A percentile compares a stretch with the other conserved stretches of the same genome.
Evolutionary conservation across 2,797 vertebrate genomes (phyloP).

Genomic region (Cossypha dichroa): DNA sequence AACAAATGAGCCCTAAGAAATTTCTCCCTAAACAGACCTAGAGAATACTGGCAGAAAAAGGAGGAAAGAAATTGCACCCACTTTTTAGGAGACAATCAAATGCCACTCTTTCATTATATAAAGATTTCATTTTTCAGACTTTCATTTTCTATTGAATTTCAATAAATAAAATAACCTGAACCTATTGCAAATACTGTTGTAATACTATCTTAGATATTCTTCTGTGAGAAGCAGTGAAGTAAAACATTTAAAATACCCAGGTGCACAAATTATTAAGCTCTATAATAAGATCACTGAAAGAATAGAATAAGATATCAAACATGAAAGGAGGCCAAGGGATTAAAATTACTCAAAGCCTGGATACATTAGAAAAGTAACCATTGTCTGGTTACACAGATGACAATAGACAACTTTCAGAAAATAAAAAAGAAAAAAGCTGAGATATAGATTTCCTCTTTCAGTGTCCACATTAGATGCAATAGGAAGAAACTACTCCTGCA

Average conservation of each 20-base stretch:
- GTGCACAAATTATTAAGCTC: background rate
- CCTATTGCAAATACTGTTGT: background rate
- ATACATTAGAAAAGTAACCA: background rate
- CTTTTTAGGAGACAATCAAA: background rate
- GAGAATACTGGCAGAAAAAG: background rate
- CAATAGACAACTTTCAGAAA: background rate
- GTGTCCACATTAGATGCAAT: background rate
- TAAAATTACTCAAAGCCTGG: background rate
- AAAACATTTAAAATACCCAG: background rate
- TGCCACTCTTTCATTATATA: background rate
- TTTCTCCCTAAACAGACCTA: background rate
- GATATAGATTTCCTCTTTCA: background rate
- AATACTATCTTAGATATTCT: background rate
- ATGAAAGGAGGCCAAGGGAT: background rate
- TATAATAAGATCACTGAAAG: background rate
- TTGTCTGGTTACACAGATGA: background rate
- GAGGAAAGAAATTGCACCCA: background rate
- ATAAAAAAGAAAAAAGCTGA: background rate
- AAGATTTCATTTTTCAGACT: background rate
- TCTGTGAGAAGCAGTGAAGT: background rate
- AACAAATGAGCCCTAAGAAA: background rate
- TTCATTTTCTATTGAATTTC: background rate
- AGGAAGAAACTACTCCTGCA: background rate
- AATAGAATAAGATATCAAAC: conserved; percentile 2
- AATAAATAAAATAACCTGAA: background rate